Evolutionary conservation across 2,113 vertebrate species (phyloP).

Genomic region (Mormyrus iriodes): DNA sequence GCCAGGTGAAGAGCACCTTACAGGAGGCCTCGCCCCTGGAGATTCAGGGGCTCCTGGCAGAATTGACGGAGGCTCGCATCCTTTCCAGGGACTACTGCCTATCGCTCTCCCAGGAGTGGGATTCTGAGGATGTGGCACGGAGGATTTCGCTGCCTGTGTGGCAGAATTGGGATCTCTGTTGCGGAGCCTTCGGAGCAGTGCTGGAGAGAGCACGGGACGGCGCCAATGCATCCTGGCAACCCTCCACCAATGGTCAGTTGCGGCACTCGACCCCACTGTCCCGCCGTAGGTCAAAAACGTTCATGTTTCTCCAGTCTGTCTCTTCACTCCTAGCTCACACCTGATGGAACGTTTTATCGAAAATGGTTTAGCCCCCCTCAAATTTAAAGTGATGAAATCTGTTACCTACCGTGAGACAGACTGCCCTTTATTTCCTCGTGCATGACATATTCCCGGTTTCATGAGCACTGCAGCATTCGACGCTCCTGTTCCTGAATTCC

Average conservation of each 20-base stretch:
- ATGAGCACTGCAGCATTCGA: background rate
- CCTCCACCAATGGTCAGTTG: background rate
- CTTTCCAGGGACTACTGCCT: constrained; percentile 63
- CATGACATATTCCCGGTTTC: background rate
- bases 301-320: background rate
- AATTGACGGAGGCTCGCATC: constrained; percentile 53
- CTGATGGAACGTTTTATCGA: background rate
- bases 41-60: constrained; percentile 45
- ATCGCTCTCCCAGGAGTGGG: constrained; percentile 47
- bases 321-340: background rate
- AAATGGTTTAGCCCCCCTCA: background rate
- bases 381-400: background rate
- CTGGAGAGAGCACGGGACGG: background rate
- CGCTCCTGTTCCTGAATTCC: background rate
- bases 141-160: constrained; percentile 62
- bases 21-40: constrained; percentile 37
- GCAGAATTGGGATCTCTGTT: constrained; percentile 51
- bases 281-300: background rate
- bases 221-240: background rate
- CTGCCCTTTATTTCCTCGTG: background rate
- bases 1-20: constrained; percentile 48
- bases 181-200: constrained; percentile 26
- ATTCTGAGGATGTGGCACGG: constrained; percentile 57
- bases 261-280: background rate
- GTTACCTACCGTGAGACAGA: background rate